Evolutionary conservation across 2,797 vertebrate species (phyloP), one percentile per base, ranked within the genome.

Genomic region (Myotis findleyi): DNA sequence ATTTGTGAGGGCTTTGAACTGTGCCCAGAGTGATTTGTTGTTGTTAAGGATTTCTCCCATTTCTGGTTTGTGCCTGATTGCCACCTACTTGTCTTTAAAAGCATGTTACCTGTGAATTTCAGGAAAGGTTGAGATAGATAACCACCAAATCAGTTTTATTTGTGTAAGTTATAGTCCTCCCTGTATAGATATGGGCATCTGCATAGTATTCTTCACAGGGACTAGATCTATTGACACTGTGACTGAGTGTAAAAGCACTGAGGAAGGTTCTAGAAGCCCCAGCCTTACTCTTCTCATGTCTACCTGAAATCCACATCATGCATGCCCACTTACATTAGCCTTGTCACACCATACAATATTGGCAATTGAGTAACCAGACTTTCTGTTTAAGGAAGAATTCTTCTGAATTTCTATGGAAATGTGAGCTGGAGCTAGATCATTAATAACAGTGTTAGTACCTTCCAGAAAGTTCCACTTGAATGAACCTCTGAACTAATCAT

Each of bases 381-480:
- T 68, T 9, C 1, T 36, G n/a, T 38, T 12, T 33, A 16, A 51
- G 23, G 14, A 79, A 57, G 4, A 23, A 47, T 68, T 49, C 33
- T 85, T 84, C 64, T 10, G 66, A 55, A 86, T 57, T 83, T 72
- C 79, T 53, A 2, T 18, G 82, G 69, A 93, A 82, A 64, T 51
- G n/a, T 25, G 57, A 30, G 4, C 49, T 72, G 51, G 47, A 82
- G 14, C 21, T 41, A 64, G 62, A 18, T 57, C 7, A 51, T 64
- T 82, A 79, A 85, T 33, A 91, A 81, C 41, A 62, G 36, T 27
- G 27, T 25, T 14, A 51, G 55, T 68, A 55, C n/a, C 64, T 87
- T 59, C 18, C 62, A 53, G 47, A 82, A 49, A 21, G 38, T 91
- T 81, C 84, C 47, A 68, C 53, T 5, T 62, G 59, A 72, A 5